phyloP scores from a whole-genome alignment of 1,140 invertebrate species.

The Pseudoatta argentina region DNA sequence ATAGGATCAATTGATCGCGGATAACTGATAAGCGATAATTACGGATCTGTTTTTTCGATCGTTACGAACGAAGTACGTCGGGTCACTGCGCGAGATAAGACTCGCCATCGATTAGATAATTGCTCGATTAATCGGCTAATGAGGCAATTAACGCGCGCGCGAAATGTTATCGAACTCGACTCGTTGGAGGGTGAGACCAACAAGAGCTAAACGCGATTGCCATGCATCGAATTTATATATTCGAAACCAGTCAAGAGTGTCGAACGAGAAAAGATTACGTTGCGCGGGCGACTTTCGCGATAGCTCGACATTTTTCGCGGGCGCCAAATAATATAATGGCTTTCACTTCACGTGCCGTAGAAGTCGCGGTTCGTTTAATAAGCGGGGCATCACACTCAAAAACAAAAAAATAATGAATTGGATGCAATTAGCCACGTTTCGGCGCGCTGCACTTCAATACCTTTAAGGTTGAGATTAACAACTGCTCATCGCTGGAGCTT shows the following conservation, averaged over 20 bases:
- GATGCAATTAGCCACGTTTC: constrained; percentile 58
- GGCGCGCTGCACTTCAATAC: constrained; percentile 20
- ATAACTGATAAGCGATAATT: constrained; percentile 39
- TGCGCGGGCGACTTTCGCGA: constrained; percentile 80
- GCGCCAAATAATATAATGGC: constrained; percentile 84
- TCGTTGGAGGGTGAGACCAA: constrained; percentile 72
- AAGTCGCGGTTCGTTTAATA: constrained; percentile 64
- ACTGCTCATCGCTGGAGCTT: not conserved
- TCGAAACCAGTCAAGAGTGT: constrained; percentile 82
- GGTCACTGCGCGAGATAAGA: not conserved
- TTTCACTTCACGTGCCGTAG: constrained; percentile 82
- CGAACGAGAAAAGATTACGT: constrained; percentile 80
- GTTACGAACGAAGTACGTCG: not conserved
- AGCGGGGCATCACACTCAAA: constrained; percentile 35
- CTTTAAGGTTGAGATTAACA: constrained; percentile 30
- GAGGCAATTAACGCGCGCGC: constrained; percentile 26
- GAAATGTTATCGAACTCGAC: not conserved
- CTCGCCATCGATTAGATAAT: constrained; percentile 31
- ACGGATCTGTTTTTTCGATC: not conserved
- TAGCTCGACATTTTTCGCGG: constrained; percentile 75
- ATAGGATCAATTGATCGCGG: constrained; percentile 7
- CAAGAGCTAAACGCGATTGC: constrained; percentile 57
- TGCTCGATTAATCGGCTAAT: constrained; percentile 12
- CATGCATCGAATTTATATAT: constrained; percentile 75
- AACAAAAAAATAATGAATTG: constrained; percentile 58